Evolutionary conservation across 37 sponge, comb jelly and placozoan genomes (phyloP).

Genomic region (Hexactinellida sp.): DNA sequence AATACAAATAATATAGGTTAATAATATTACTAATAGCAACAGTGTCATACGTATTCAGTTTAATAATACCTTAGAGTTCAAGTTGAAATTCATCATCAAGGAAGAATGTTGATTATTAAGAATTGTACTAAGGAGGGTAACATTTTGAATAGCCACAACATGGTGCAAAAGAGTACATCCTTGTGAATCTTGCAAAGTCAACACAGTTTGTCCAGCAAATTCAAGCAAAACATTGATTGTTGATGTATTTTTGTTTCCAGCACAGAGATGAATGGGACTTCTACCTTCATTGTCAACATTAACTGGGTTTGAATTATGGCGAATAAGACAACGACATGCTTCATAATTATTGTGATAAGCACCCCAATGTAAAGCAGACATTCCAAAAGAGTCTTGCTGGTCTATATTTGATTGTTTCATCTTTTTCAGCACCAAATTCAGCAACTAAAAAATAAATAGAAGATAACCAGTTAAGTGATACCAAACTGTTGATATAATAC

Average conservation of each 20-base stretch:
- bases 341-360: background rate
- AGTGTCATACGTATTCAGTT: too few relatives aligned
- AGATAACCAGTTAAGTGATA: too few relatives aligned
- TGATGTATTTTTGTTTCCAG: background rate
- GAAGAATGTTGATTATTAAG: background rate
- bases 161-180: slow-evolving; percentile 5
- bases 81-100: background rate
- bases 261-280: background rate
- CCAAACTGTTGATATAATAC: too few relatives aligned
- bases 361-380: slow-evolving; percentile 9
- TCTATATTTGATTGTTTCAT: background rate
- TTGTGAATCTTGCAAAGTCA: background rate
- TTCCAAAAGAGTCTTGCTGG: background rate
- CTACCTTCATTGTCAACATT: background rate
- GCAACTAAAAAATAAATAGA: background rate
- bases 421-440: background rate
- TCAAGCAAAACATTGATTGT: background rate
- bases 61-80: background rate
- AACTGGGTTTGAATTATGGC: background rate
- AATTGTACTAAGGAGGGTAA: background rate
- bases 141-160: background rate
- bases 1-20: too few relatives aligned
- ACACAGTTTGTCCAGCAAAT: background rate
- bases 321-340: background rate
- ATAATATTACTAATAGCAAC: too few relatives aligned